phyloP scores from a whole-genome alignment of 2,797 vertebrate species.

The Poecilia wingei region DNA sequence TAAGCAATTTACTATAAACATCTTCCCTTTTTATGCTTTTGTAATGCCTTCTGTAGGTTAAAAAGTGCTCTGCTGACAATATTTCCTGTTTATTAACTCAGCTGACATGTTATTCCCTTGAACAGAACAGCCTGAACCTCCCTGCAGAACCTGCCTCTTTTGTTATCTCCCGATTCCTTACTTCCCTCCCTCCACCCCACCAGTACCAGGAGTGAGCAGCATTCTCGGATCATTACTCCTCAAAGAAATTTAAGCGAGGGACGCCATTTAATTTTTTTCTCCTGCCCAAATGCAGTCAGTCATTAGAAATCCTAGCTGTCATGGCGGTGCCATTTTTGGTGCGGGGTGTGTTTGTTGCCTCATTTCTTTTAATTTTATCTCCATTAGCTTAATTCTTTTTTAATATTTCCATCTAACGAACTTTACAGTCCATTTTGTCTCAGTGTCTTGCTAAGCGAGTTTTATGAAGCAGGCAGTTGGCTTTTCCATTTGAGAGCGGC shows the following conservation, averaged over 20 bases:
- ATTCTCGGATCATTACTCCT: constrained; percentile 99
- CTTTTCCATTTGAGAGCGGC: constrained; percentile 81
- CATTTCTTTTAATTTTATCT: constrained; percentile 99
- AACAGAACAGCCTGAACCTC: constrained; percentile 80
- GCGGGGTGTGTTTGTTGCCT: constrained; percentile 99
- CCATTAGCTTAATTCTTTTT: constrained; percentile 99
- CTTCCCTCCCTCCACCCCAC: constrained; percentile 79
- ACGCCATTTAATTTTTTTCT: constrained; percentile 97
- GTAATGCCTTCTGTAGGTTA: not conserved
- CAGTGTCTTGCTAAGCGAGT: constrained; percentile 99
- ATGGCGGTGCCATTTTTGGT: constrained; percentile 98
- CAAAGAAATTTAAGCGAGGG: constrained; percentile 99
- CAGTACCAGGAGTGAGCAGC: constrained; percentile 96
- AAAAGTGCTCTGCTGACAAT: not conserved
- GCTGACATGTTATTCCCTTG: not conserved
- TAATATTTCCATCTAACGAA: constrained; percentile 99
- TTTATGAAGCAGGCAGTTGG: constrained; percentile 99
- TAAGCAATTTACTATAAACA: too few species aligned
- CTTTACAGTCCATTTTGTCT: constrained; percentile 99
- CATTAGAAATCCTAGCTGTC: constrained; percentile 99
- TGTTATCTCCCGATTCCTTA: constrained; percentile 90
- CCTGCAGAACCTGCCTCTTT: constrained; percentile 90
- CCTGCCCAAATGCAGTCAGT: constrained; percentile 92
- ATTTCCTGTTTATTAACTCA: not conserved
- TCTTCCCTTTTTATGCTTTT: not conserved